Conservation (phyloP, 2,888 invertebrate genomes). For the Noctuana brunneofusca region DNA sequence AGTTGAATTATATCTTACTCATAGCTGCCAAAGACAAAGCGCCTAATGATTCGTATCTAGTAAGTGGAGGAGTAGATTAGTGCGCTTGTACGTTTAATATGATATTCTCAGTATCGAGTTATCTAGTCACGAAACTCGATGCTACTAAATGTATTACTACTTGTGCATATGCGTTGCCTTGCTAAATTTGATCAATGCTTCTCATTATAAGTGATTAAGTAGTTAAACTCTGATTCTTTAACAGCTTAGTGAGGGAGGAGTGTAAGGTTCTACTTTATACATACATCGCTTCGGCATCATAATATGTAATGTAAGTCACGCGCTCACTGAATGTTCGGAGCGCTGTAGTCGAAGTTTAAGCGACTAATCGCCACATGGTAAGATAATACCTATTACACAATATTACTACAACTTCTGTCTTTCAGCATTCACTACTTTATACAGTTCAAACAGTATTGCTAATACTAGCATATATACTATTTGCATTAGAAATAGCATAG, state of each 20-base stretch:
- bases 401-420: neutral
- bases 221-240: no score
- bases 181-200: neutral
- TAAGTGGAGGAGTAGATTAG: slow-evolving; percentile 6
- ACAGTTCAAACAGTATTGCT: neutral
- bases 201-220: no score
- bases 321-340: no score
- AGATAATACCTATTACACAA: neutral
- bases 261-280: no score
- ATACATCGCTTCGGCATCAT: no score
- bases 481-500: no score
- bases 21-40: slow-evolving; percentile 2
- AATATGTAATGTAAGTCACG: no score
- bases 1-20: slow-evolving; percentile 10
- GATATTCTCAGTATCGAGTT: neutral
- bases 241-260: no score
- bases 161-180: neutral
- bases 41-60: slow-evolving; percentile 8
- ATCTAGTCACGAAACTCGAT: neutral
- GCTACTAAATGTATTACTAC: neutral
- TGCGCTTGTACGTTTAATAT: slow-evolving; percentile 5
- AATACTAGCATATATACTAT: no score
- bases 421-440: neutral
- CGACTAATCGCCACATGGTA: neutral
- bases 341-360: no score